A percentile compares a stretch with the other conserved stretches of the same genome.
Evolutionary conservation across 2,888 invertebrate genomes (phyloP).

Genomic region (Ptilodon capucinus): DNA sequence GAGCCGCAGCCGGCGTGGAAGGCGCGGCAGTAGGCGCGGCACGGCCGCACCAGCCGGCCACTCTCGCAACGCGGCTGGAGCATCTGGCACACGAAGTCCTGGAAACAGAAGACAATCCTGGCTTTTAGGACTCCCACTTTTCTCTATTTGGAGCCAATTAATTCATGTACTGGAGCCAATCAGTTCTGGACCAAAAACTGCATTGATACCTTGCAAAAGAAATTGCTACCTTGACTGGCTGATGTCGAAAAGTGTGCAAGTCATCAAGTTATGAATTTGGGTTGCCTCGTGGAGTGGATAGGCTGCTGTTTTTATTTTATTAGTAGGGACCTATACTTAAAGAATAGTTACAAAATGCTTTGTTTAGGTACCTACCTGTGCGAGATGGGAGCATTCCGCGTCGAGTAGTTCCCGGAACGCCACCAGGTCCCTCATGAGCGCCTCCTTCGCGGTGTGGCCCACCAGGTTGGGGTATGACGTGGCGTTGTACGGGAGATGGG

Average conservation of each 20-base stretch:
- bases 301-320: too few species aligned
- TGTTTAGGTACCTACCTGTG: conserved; percentile 86
- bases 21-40: conserved; percentile 92
- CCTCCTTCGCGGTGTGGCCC: conserved; percentile 84
- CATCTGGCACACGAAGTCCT: conserved; percentile 93
- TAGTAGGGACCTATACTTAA: too few species aligned
- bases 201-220: too few species aligned
- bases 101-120: conserved; percentile 8
- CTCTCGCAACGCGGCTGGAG: conserved; percentile 90
- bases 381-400: conserved; percentile 93
- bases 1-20: conserved; percentile 93
- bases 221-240: too few species aligned
- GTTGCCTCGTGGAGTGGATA: too few species aligned
- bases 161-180: too few species aligned
- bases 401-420: conserved; percentile 93
- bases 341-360: too few species aligned
- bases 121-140: too few species aligned
- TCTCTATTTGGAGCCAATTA: too few species aligned
- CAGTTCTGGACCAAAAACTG: too few species aligned
- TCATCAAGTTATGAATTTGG: too few species aligned
- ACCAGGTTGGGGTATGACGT: conserved; percentile 93
- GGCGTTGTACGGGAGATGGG: conserved; percentile 87
- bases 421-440: conserved; percentile 88
- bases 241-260: too few species aligned
- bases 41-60: conserved; percentile 86